Conservation (phyloP, 1,140 invertebrate genomes). For the Diplogasteroides magnus region DNA sequence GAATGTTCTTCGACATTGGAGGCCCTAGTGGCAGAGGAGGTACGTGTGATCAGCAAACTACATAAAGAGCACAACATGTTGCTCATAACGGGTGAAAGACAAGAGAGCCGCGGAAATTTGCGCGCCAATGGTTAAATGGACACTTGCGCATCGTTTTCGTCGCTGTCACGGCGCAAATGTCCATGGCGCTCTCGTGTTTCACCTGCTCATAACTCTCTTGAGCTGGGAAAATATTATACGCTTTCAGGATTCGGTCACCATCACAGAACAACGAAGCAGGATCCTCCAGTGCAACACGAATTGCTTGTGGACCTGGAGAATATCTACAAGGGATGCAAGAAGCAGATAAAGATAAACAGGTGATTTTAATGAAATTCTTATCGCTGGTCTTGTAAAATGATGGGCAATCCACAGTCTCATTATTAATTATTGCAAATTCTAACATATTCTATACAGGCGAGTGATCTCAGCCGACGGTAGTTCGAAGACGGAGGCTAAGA, state of each 20-base stretch:
- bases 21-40: constrained; percentile 38
- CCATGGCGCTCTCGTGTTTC: too few species aligned
- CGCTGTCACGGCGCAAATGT: too few species aligned
- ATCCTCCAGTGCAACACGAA: constrained; percentile 91
- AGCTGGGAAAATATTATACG: neutral
- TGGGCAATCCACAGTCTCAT: constrained; percentile 69
- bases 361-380: constrained; percentile 70
- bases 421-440: too few species aligned
- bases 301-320: constrained; percentile 79
- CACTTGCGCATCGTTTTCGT: too few species aligned
- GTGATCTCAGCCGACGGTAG: too few species aligned
- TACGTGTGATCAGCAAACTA: too few species aligned
- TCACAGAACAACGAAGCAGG: constrained; percentile 69
- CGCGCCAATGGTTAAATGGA: too few species aligned
- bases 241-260: constrained; percentile 23
- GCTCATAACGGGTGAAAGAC: too few species aligned
- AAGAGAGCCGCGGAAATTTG: too few species aligned
- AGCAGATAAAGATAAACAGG: constrained; percentile 98
- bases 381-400: constrained; percentile 61
- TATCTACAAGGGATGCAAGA: constrained; percentile 72
- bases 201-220: too few species aligned
- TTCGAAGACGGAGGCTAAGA: constrained; percentile 90
- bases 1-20: constrained; percentile 16
- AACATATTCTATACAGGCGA: too few species aligned
- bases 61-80: too few species aligned